These are phyloP conservation scores for Platycheirus albimanus DNA, from an alignment of 2,888 invertebrate genomes.

Conservation along the genomic window DNA sequence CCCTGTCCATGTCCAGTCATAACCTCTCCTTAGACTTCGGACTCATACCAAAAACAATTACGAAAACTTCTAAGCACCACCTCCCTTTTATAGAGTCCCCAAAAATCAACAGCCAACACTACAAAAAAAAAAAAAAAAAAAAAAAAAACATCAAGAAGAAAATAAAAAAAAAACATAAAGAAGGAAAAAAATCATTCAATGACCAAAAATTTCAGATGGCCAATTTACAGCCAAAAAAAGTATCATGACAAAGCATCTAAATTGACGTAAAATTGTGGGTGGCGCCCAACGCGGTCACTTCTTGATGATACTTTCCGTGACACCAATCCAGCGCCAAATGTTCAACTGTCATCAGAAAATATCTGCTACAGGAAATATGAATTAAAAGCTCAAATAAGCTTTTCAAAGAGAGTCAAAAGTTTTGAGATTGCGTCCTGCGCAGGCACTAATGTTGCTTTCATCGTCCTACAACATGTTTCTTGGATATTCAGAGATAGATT, in stretches of 20 bases:
- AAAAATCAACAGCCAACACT: conserved; percentile 31
- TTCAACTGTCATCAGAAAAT: conserved; percentile 30
- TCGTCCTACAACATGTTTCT: conserved; percentile 49
- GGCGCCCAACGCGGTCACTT: neutral
- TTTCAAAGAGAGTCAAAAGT: conserved; percentile 1
- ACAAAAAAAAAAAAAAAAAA: neutral
- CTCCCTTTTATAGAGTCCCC: conserved; percentile 17
- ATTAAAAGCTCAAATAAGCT: conserved; percentile 31
- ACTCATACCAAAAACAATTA: conserved; percentile 63
- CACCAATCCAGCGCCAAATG: conserved; percentile 20
- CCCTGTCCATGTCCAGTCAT: neutral
- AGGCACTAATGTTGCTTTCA: conserved; percentile 33
- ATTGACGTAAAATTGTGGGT: conserved; percentile 39
- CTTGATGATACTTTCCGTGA: neutral
- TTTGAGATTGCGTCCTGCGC: conserved; percentile 16
- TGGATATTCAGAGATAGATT: conserved; percentile 5
- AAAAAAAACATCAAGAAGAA: conserved; percentile 25
- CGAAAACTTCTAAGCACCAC: conserved; percentile 53
- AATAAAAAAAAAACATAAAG: neutral
- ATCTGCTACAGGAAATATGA: neutral
- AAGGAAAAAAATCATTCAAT: conserved; percentile 24
- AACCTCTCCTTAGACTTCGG: neutral
- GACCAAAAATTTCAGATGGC: conserved; percentile 64
- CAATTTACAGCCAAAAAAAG: conserved; percentile 61
- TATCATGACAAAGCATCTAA: conserved; percentile 65